Evolutionary conservation across 2,888 invertebrate species (phyloP).

Genomic region (Achlya flavicornis): DNA sequence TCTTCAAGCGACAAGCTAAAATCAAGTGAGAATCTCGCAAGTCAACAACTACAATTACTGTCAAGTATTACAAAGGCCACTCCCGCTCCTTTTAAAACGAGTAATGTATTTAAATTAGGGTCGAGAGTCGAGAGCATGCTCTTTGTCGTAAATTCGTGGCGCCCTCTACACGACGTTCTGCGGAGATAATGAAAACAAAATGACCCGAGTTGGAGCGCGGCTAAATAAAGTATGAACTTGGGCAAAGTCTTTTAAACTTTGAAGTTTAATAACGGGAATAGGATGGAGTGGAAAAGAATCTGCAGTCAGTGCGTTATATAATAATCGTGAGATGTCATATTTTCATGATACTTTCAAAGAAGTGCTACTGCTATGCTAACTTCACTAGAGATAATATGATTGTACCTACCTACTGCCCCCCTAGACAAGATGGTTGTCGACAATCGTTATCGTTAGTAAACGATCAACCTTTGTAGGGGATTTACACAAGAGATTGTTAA

Average conservation of each 20-base stretch:
- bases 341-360: too few relatives aligned
- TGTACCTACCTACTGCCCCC: too few relatives aligned
- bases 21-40: not conserved
- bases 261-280: not conserved
- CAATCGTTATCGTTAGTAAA: too few relatives aligned
- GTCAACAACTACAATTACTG: conserved; percentile 13
- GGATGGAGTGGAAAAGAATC: not conserved
- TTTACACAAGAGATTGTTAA: too few relatives aligned
- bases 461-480: too few relatives aligned
- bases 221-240: conserved; percentile 13
- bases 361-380: too few relatives aligned
- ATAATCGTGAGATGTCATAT: not conserved
- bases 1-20: conserved; percentile 3
- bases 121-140: conserved; percentile 21
- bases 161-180: conserved; percentile 19
- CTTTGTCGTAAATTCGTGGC: conserved; percentile 38
- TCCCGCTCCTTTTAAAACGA: conserved; percentile 21
- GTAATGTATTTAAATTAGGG: conserved; percentile 41
- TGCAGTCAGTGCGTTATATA: not conserved
- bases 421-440: too few relatives aligned
- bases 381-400: not conserved
- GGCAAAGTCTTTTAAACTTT: not conserved
- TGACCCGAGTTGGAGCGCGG: conserved; percentile 25
- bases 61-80: conserved; percentile 12
- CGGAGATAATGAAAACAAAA: conserved; percentile 49